phyloP scores from a whole-genome alignment of 2,888 invertebrate species.

The Drosophila longiperda region DNA sequence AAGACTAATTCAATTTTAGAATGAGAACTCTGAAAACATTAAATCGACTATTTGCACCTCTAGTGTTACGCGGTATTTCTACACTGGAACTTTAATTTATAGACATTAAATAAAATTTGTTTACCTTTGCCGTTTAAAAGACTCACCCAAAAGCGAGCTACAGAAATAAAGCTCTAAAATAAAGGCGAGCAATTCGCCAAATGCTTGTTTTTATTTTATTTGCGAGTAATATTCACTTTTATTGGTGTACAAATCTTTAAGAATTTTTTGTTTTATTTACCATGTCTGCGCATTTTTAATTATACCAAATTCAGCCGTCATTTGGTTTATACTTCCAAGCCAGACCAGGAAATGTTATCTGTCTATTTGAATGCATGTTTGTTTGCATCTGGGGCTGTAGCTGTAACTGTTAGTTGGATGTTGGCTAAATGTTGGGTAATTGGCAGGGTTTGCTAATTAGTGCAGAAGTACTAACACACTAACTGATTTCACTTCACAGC shows the following conservation, averaged over 20 bases:
- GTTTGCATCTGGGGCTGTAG: slow-evolving; percentile 12
- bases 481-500: slow-evolving; percentile 50
- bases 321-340: slow-evolving; percentile 37
- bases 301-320: slow-evolving; percentile 35
- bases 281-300: slow-evolving; percentile 72
- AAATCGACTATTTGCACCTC: neutral
- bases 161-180: slow-evolving; percentile 31
- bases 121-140: slow-evolving; percentile 17
- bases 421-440: slow-evolving; percentile 33
- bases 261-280: slow-evolving; percentile 48
- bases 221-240: slow-evolving; percentile 63
- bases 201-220: slow-evolving; percentile 42
- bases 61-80: neutral
- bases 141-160: slow-evolving; percentile 10
- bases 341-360: neutral
- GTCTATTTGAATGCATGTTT: neutral
- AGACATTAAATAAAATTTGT: slow-evolving; percentile 9
- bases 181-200: slow-evolving; percentile 7
- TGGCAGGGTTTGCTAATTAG: slow-evolving; percentile 68
- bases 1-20: neutral
- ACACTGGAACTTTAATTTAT: neutral
- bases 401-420: slow-evolving; percentile 28
- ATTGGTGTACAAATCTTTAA: slow-evolving; percentile 49
- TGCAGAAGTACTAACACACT: slow-evolving; percentile 57
- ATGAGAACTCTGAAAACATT: neutral